Evolutionary conservation across 2,113 vertebrate species (phyloP).

Genomic region (Clarias gariepinus): DNA sequence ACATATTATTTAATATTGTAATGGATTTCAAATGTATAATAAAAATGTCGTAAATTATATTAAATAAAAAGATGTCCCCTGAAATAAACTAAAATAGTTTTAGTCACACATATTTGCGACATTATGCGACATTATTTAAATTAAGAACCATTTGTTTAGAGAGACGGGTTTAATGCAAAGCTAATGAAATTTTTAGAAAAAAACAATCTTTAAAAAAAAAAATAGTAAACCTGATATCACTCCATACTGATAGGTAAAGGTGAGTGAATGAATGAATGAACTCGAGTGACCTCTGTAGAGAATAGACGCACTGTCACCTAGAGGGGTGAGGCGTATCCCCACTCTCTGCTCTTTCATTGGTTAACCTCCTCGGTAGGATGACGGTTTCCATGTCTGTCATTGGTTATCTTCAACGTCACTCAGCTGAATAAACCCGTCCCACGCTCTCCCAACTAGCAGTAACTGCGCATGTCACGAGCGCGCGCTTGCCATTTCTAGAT

Average conservation of each 20-base stretch:
- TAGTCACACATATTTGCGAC: not conserved
- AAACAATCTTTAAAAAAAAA: not conserved
- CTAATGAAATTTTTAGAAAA: not conserved
- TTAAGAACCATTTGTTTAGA: not conserved
- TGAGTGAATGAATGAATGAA: not conserved
- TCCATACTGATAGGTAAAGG: not conserved
- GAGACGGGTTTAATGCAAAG: not conserved
- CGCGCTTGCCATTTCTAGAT: not conserved
- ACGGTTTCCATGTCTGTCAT: not conserved
- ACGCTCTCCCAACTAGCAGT: not conserved
- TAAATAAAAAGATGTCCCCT: too few species aligned
- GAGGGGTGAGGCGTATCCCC: not conserved
- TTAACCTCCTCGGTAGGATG: too few species aligned
- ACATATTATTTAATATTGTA: too few species aligned
- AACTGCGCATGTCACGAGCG: not conserved
- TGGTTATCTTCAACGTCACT: not conserved
- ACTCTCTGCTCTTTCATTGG: constrained; percentile 6
- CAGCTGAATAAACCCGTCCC: not conserved
- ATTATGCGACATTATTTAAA: not conserved
- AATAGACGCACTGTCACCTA: not conserved
- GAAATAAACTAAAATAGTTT: not conserved
- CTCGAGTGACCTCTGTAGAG: not conserved
- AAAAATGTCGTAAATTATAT: too few species aligned
- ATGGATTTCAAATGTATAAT: too few species aligned
- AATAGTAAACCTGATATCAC: too few species aligned